These are phyloP conservation scores for Sternotherus odoratus DNA, from an alignment of 2,797 vertebrate species.

Conservation along the genomic window DNA sequence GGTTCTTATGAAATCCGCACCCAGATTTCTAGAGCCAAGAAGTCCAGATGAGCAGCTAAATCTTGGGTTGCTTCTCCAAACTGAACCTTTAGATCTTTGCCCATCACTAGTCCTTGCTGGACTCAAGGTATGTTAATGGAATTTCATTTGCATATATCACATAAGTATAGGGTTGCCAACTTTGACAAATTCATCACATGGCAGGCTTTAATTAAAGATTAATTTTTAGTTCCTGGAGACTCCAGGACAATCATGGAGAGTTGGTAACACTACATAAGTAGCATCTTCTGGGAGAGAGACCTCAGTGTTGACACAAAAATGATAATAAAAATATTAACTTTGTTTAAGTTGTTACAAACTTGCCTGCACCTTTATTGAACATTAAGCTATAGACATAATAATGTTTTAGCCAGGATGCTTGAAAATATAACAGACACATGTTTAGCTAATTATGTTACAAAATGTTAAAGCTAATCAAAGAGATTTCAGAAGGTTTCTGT, in stretches of 20 bases:
- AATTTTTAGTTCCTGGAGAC: background rate
- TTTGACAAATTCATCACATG: background rate
- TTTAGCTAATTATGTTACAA: background rate
- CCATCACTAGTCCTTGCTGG: background rate
- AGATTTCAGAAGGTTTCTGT: background rate
- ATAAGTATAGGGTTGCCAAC: background rate
- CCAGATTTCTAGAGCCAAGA: background rate
- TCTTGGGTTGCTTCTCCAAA: background rate
- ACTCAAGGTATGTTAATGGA: accelerated
- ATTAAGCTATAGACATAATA: background rate
- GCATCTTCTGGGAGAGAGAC: background rate
- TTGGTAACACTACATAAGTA: background rate
- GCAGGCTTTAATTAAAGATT: background rate
- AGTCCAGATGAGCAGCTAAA: background rate
- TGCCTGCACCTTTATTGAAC: background rate
- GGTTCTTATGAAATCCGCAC: background rate
- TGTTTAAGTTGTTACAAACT: background rate
- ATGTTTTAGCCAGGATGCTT: background rate
- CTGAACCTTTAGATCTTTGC: background rate
- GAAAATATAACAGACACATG: background rate
- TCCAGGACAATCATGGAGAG: background rate
- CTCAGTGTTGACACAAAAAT: background rate
- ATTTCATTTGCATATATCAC: background rate
- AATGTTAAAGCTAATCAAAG: background rate
- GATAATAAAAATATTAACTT: background rate